Conservation (phyloP, 1,140 invertebrate species). For the Rhagoletis zephyria region DNA sequence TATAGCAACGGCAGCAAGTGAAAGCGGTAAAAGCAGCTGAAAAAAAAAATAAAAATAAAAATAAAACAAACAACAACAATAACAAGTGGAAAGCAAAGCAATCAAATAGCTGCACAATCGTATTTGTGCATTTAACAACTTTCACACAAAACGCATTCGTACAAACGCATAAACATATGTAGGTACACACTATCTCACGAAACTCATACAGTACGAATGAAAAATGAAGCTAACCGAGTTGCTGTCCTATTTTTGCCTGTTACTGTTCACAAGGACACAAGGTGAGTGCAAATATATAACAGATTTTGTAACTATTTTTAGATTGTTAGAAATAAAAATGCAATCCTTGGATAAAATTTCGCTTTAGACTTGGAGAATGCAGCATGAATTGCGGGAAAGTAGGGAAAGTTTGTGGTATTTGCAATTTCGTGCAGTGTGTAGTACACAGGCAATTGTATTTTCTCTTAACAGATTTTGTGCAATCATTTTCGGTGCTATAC, state of each 20-base stretch:
- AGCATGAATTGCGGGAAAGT: background rate
- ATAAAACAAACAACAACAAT: no score
- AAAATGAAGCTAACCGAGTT: constrained; percentile 68
- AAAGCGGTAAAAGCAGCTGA: background rate
- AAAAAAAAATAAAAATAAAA: background rate
- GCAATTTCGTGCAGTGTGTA: background rate
- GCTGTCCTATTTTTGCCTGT: constrained; percentile 66
- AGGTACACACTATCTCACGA: background rate
- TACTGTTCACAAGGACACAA: constrained; percentile 64
- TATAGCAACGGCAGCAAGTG: background rate
- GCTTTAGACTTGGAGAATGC: background rate
- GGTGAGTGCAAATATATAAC: constrained; percentile 62
- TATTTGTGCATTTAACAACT: constrained; percentile 25
- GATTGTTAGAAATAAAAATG: background rate
- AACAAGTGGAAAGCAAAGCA: background rate
- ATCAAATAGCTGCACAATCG: constrained; percentile 27
- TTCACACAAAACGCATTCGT: background rate
- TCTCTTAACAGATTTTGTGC: no score
- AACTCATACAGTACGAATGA: constrained; percentile 56
- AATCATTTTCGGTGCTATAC: no score
- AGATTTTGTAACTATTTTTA: background rate
- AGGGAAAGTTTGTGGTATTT: background rate
- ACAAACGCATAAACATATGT: background rate
- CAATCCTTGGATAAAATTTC: background rate
- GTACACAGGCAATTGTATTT: no score